Evolutionary conservation across 2,113 vertebrate species (phyloP), one percentile per base, ranked within the genome.

Genomic region (Gallinago jamesoni): DNA sequence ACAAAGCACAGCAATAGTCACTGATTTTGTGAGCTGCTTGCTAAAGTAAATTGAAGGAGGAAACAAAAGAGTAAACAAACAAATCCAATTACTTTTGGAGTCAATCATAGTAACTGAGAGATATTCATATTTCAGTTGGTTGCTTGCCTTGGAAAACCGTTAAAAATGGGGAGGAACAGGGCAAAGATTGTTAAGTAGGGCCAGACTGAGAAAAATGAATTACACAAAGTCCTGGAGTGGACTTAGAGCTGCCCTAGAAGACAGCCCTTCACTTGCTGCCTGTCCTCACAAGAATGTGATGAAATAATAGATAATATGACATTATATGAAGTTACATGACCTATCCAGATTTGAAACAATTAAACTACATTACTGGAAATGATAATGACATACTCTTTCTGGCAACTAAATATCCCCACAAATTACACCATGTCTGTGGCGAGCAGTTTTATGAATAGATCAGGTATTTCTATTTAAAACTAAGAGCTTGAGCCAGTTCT

Each of bases 381-480:
- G 45, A 23, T 66, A 66, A 66, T 6, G 4, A 66, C 41, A 10
- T 45, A 33, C 30, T 33, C 28, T 45, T 43, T 45, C 31, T 66
- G 41, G 39, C 63, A 66, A 66, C 47, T 80, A 85, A 95, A 39
- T 62, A 86, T 59, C 18, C 25, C 41, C 63, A 66, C 45, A 76
- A 92, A 86, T 83, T 64, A 70, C 50, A 88, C 67, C 17, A 59
- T 41, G 62, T 79, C 75, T 75, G 41, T 31, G 24, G 63, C 1
- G 1, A 83, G 41, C 50, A 62, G 59, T 67, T 94, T 89, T 90
- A 86, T 66, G 37, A 93, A 60, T 21, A 83, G 19, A 90, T 92
- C 75, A 92, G 95, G 79, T 88, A 92, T 84, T 94, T 90, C 59
- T 90, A 45, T 17, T 62, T 80, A 95, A 84, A 95, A 77, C 50